Conservation (phyloP, 2,888 invertebrate genomes). For the Willowsia nigromaculata region DNA sequence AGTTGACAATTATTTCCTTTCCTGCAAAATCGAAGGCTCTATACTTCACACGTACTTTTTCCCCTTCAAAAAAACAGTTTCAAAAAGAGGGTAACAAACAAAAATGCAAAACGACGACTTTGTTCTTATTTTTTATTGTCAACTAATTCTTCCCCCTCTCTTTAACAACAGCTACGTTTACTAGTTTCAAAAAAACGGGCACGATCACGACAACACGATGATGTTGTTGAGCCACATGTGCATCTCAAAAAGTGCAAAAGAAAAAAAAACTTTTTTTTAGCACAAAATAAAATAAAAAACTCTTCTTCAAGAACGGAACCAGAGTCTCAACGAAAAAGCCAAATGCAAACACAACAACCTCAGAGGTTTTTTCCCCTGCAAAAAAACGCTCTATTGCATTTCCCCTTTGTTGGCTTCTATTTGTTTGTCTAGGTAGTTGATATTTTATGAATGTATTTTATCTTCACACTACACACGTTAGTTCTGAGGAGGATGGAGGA, state of each 20-base stretch:
- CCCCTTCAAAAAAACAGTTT: neutral
- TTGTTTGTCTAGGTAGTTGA: neutral
- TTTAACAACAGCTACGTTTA: neutral
- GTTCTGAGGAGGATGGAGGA: neutral
- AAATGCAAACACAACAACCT: neutral
- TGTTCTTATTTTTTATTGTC: neutral
- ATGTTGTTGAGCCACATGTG: slow-evolving; percentile 23
- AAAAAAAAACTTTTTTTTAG: neutral
- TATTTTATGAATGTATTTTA: neutral
- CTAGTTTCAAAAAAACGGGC: neutral
- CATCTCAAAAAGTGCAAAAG: neutral
- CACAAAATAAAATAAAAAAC: neutral
- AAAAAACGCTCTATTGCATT: neutral
- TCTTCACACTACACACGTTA: neutral
- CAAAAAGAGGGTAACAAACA: neutral
- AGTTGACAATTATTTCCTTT: no score
- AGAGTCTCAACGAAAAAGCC: neutral
- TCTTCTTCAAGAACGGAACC: neutral
- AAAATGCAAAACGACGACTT: neutral
- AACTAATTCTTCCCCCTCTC: neutral
- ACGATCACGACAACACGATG: slow-evolving; percentile 38
- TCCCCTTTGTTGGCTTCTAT: slow-evolving; percentile 34
- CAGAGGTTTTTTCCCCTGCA: neutral
- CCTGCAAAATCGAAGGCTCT: no score
- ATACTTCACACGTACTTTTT: neutral